These are phyloP conservation scores for Dryadula phaetusa DNA, from an alignment of 2,888 invertebrate species.

Conservation along the genomic window DNA sequence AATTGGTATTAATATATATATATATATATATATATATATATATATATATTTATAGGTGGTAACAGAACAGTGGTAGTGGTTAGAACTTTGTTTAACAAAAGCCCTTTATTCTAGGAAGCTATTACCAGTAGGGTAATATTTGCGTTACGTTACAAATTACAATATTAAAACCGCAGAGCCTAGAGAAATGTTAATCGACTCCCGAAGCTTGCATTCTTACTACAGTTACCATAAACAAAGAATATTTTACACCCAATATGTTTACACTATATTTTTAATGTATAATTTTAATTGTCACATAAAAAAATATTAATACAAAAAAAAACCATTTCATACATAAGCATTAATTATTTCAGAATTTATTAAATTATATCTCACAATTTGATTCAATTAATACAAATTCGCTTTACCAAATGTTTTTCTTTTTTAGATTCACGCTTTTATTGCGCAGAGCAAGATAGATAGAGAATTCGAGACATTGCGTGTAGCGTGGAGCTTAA, in stretches of 20 bases:
- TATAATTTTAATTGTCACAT: too few relatives aligned
- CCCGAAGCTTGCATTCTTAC: conserved; percentile 10
- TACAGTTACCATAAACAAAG: background rate
- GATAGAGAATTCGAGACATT: too few relatives aligned
- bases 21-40: too few relatives aligned
- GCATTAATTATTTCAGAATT: too few relatives aligned
- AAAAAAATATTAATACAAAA: too few relatives aligned
- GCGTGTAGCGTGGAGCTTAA: too few relatives aligned
- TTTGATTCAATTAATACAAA: background rate
- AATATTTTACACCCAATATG: background rate
- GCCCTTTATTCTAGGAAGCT: conserved; percentile 15
- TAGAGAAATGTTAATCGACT: conserved; percentile 28
- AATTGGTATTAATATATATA: too few relatives aligned
- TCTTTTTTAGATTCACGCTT: too few relatives aligned
- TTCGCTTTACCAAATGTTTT: background rate
- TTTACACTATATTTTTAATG: background rate
- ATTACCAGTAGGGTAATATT: conserved; percentile 16
- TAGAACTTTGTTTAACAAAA: background rate
- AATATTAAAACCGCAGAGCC: conserved; percentile 27
- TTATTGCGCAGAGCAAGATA: too few relatives aligned
- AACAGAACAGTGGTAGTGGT: background rate
- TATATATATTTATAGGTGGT: too few relatives aligned
- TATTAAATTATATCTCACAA: too few relatives aligned
- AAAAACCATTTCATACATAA: too few relatives aligned
- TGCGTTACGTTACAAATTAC: conserved; percentile 3